Evolutionary conservation across 2,113 vertebrate species (phyloP).

Genomic region (Phainopepla nitens): DNA sequence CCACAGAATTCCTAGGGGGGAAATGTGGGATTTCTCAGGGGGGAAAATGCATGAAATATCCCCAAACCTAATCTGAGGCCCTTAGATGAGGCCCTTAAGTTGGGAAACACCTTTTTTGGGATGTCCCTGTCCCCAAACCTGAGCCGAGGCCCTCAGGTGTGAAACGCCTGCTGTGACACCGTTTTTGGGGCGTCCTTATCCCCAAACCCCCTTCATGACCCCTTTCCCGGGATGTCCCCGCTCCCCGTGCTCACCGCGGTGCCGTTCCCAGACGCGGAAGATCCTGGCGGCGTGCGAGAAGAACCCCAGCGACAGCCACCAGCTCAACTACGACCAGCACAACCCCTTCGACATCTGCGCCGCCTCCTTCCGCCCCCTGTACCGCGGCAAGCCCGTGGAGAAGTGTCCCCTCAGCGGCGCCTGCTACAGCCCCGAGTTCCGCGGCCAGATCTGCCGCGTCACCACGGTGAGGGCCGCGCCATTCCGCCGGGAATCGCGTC

Average conservation of each 20-base stretch:
- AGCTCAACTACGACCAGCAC: conserved; percentile 96
- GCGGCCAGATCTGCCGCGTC: conserved; percentile 91
- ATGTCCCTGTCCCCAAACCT: background rate
- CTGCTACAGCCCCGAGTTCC: conserved; percentile 91
- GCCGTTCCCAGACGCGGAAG: conserved; percentile 83
- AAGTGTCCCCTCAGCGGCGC: conserved; percentile 94
- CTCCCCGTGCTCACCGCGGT: background rate
- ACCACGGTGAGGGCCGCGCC: conserved; percentile 77
- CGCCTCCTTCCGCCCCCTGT: conserved; percentile 90
- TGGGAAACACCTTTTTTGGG: too few relatives aligned
- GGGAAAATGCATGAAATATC: too few relatives aligned
- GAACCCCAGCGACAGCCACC: conserved; percentile 84
- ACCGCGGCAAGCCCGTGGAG: conserved; percentile 91
- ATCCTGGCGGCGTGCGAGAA: conserved; percentile 95
- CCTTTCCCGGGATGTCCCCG: background rate
- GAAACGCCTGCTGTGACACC: background rate
- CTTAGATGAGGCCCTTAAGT: too few relatives aligned
- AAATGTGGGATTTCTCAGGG: too few relatives aligned
- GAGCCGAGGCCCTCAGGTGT: background rate
- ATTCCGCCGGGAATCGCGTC: fast-evolving
- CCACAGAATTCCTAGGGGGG: too few relatives aligned
- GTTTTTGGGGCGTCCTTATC: background rate
- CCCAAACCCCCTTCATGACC: background rate
- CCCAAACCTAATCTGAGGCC: too few relatives aligned
- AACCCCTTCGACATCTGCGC: conserved; percentile 98